Conservation (phyloP, 2,888 invertebrate genomes). For the Cataglyphis livida region DNA sequence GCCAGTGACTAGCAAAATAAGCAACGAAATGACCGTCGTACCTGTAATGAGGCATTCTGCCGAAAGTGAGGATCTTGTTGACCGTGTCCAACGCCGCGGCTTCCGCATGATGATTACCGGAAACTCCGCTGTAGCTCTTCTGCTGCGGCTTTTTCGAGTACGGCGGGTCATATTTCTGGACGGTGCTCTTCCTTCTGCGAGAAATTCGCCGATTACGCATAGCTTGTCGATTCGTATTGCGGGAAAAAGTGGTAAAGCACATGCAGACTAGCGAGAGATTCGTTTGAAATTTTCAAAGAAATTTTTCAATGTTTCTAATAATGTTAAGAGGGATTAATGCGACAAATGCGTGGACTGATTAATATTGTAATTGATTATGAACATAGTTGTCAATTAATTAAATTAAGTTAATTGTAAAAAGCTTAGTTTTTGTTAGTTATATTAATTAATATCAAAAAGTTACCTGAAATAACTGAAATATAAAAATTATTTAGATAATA, state of each 20-base stretch:
- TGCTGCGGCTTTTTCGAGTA: slow-evolving; percentile 94
- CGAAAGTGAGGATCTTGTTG: slow-evolving; percentile 93
- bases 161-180: slow-evolving; percentile 95
- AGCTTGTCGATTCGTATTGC: slow-evolving; percentile 1
- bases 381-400: background rate
- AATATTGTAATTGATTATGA: slow-evolving; percentile 24
- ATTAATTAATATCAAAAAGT: slow-evolving; percentile 20
- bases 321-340: slow-evolving; percentile 37
- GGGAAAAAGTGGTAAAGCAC: slow-evolving; percentile 79
- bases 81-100: slow-evolving; percentile 93
- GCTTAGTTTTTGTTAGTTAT: slow-evolving; percentile 2
- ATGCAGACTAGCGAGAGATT: slow-evolving; percentile 76
- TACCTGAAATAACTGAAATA: slow-evolving; percentile 11
- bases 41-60: slow-evolving; percentile 92
- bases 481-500: background rate
- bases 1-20: slow-evolving; percentile 20
- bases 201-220: slow-evolving; percentile 66
- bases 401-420: slow-evolving; percentile 3
- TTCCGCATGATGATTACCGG: slow-evolving; percentile 92
- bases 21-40: slow-evolving; percentile 82
- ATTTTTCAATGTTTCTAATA: background rate
- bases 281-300: background rate
- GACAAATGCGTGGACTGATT: slow-evolving; percentile 10
- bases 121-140: slow-evolving; percentile 90
- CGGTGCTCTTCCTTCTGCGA: slow-evolving; percentile 94